A percentile compares a stretch with the other conserved stretches of the same genome.
These are phyloP conservation scores for Vireo altiloquus DNA, from an alignment of 2,113 vertebrate species.

Conservation along the genomic window DNA sequence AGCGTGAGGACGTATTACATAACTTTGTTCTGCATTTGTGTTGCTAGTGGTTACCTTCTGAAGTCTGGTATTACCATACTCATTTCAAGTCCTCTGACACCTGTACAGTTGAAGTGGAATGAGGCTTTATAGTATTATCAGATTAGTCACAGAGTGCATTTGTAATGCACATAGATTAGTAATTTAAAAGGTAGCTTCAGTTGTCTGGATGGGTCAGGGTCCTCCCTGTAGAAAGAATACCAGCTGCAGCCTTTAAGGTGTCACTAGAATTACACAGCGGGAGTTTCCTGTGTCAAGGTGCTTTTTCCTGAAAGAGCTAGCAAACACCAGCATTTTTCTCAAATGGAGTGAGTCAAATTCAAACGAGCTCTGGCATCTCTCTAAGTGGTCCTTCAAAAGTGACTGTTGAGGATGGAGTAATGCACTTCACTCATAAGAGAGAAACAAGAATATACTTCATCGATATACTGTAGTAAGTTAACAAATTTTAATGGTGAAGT, in stretches of 20 bases:
- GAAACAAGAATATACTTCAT: not conserved
- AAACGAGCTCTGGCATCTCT: not conserved
- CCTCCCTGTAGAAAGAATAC: not conserved
- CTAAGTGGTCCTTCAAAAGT: not conserved
- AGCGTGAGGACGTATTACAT: not conserved
- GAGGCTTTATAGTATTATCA: not conserved
- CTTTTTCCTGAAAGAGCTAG: not conserved
- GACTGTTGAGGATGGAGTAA: not conserved
- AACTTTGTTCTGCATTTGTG: not conserved
- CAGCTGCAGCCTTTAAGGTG: not conserved
- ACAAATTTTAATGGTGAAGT: not conserved
- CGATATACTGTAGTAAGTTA: not conserved
- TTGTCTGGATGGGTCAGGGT: not conserved
- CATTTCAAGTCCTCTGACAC: not conserved
- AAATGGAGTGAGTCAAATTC: not conserved
- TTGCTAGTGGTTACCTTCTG: constrained; percentile 32
- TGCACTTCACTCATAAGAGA: not conserved
- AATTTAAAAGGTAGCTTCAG: not conserved
- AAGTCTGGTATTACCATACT: not conserved
- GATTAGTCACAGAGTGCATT: not conserved
- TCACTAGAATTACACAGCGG: not conserved
- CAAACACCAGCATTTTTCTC: not conserved
- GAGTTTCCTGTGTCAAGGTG: not conserved
- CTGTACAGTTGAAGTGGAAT: not conserved
- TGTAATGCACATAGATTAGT: not conserved